phyloP scores from a whole-genome alignment of 2,113 vertebrate genomes.

The Pelodiscus sinensis region DNA sequence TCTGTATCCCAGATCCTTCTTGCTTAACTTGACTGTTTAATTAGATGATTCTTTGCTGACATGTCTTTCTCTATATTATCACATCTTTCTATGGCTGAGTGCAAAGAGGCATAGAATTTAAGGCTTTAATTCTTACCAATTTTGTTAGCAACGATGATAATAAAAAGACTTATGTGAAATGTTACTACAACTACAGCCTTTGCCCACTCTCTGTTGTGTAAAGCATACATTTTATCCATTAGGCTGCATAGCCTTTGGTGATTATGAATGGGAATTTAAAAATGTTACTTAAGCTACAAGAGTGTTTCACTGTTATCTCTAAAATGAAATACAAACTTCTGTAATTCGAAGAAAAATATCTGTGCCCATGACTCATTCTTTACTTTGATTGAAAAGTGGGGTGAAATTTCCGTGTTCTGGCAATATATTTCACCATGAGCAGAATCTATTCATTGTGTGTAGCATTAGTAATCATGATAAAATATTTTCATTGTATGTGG shows the following conservation, averaged over 20 bases:
- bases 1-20: neutral
- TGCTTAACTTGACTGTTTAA: neutral
- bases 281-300: rapidly evolving
- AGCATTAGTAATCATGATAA: neutral
- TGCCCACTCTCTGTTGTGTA: neutral
- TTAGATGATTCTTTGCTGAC: neutral
- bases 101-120: neutral
- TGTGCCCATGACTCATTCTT: neutral
- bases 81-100: neutral
- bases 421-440: neutral
- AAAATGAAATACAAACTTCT: neutral
- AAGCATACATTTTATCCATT: neutral
- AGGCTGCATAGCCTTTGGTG: neutral
- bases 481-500: neutral
- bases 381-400: neutral
- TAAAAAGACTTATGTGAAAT: neutral
- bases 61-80: neutral
- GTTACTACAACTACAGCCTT: neutral
- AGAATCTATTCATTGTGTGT: neutral
- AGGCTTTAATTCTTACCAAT: neutral
- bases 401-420: neutral
- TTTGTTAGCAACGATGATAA: neutral
- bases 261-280: neutral
- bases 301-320: neutral
- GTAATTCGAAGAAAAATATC: neutral